Percentiles rank a stretch among this genome's conserved stretches.
These are phyloP conservation scores for Amphipyra tragopoginis DNA, from an alignment of 2,888 invertebrate species.

Conservation along the genomic window DNA sequence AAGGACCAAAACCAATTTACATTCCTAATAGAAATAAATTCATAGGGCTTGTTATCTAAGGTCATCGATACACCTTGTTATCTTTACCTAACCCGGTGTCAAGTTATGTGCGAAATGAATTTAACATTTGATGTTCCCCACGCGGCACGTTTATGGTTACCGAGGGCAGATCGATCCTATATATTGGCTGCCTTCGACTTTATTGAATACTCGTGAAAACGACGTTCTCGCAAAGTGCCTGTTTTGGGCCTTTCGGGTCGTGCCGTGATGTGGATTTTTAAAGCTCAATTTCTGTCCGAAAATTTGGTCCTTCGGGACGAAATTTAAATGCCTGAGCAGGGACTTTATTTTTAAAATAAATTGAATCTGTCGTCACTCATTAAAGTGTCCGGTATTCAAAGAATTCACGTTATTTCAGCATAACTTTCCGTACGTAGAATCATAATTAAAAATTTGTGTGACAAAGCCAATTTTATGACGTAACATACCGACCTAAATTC, in stretches of 20 bases:
- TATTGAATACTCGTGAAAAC: conserved; percentile 49
- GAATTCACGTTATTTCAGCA: not conserved
- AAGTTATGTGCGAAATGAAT: conserved; percentile 56
- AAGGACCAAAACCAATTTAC: conserved; percentile 23
- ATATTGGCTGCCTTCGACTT: conserved; percentile 29
- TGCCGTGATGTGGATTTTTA: conserved; percentile 21
- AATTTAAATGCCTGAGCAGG: not conserved
- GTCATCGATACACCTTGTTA: conserved; percentile 51
- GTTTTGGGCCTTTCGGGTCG: conserved; percentile 8
- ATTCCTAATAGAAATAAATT: conserved; percentile 16
- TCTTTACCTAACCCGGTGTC: conserved; percentile 31
- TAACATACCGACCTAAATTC: conserved; percentile 2
- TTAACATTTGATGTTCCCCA: conserved; percentile 53
- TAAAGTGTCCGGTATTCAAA: not conserved
- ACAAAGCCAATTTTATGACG: not conserved
- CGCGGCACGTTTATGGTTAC: conserved; percentile 38
- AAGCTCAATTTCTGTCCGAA: conserved; percentile 24
- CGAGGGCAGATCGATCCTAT: conserved; percentile 36
- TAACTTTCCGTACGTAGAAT: not conserved
- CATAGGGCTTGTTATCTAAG: conserved; percentile 44
- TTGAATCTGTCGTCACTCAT: not conserved
- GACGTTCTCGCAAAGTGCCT: conserved; percentile 23
- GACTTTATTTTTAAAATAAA: conserved; percentile 2
- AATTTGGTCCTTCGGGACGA: conserved; percentile 6
- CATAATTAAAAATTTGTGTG: not conserved